Evolutionary conservation across 1,140 invertebrate species (phyloP).

Genomic region (Platyscapa corneri): DNA sequence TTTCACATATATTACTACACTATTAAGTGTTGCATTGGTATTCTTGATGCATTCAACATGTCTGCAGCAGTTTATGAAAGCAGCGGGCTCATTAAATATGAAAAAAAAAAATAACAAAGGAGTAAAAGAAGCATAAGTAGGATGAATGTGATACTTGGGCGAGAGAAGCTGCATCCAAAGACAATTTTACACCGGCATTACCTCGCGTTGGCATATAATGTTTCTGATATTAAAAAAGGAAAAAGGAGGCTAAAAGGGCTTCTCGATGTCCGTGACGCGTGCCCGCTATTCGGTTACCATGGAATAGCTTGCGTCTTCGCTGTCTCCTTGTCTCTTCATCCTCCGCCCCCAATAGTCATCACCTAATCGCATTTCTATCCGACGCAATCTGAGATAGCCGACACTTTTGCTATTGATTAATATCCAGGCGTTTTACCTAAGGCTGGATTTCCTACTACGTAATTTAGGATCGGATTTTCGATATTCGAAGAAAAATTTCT

Average conservation of each 20-base stretch:
- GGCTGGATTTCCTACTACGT: neutral
- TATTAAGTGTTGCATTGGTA: too few relatives aligned
- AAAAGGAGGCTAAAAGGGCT: conserved; percentile 9
- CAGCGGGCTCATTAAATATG: neutral
- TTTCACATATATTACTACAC: too few relatives aligned
- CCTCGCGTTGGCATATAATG: conserved; percentile 12
- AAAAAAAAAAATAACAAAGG: neutral
- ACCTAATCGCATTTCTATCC: neutral
- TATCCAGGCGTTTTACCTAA: neutral
- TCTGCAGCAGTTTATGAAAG: too few relatives aligned
- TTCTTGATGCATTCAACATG: too few relatives aligned
- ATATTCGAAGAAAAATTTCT: neutral
- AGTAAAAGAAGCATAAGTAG: conserved; percentile 9
- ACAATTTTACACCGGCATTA: conserved; percentile 38
- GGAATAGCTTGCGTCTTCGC: conserved; percentile 28
- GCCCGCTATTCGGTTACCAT: conserved; percentile 27
- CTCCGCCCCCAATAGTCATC: neutral
- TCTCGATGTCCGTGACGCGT: conserved; percentile 48
- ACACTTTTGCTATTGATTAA: neutral
- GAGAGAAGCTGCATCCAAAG: neutral
- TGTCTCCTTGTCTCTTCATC: neutral
- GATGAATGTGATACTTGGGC: conserved; percentile 1
- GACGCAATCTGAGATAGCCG: conserved; percentile 5
- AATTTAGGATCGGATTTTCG: neutral
- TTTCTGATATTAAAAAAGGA: conserved; percentile 41